Evolutionary conservation across 1,140 invertebrate genomes (phyloP).

Genomic region (Tetramorium alpestre): DNA sequence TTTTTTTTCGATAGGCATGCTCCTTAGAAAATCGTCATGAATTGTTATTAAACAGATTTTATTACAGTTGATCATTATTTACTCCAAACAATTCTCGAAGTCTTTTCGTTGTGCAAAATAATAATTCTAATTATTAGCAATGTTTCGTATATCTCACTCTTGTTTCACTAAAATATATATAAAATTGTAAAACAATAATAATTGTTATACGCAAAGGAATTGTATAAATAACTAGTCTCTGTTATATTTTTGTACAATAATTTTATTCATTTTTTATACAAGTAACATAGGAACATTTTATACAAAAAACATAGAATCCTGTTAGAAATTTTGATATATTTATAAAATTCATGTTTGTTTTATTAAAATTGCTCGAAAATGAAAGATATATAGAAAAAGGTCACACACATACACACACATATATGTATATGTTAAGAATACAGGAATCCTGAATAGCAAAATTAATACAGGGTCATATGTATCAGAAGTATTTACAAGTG

Average conservation of each 20-base stretch:
- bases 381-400: neutral
- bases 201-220: neutral
- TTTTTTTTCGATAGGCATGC: neutral
- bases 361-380: neutral
- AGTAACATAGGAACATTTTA: too few relatives aligned
- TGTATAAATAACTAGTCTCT: neutral
- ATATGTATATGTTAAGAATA: neutral
- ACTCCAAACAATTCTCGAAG: neutral
- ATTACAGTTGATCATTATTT: neutral
- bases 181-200: neutral
- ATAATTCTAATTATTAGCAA: neutral
- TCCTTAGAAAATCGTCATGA: neutral
- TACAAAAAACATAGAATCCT: neutral
- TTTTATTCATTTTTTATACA: neutral
- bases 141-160: neutral
- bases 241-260: neutral
- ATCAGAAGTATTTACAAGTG: neutral
- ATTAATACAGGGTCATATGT: slow-evolving; percentile 21
- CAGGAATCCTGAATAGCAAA: neutral
- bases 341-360: neutral
- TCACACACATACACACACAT: neutral
- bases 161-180: neutral
- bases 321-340: neutral
- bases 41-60: neutral
- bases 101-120: neutral